Conservation (phyloP, 2,113 vertebrate genomes). For the Parotia lawesii region DNA sequence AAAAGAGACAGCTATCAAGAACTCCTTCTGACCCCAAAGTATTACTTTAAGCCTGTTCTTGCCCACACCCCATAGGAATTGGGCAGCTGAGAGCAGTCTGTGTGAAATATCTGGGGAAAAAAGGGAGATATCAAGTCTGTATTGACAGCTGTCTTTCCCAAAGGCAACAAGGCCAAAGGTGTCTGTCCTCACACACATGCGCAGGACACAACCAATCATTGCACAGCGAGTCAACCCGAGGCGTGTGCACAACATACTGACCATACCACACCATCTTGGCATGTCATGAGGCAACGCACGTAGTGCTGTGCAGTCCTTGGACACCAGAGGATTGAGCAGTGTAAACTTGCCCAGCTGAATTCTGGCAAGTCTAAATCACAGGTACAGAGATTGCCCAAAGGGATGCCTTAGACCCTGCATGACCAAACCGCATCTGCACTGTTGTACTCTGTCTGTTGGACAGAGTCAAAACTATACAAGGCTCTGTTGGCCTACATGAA, state of each 20-base stretch:
- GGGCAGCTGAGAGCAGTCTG: background rate
- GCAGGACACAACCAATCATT: background rate
- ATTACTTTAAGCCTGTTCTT: background rate
- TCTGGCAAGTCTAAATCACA: background rate
- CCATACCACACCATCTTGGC: background rate
- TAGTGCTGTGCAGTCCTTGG: background rate
- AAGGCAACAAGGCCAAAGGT: background rate
- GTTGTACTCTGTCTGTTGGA: background rate
- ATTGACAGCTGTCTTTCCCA: background rate
- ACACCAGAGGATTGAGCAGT: background rate
- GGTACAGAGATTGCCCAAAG: background rate
- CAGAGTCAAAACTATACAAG: background rate
- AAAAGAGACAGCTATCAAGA: background rate
- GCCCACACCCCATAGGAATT: background rate
- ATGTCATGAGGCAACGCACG: background rate
- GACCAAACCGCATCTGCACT: background rate
- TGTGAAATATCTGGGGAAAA: background rate
- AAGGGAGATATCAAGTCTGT: background rate
- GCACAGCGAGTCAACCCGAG: background rate
- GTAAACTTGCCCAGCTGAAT: background rate
- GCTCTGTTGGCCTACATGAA: background rate
- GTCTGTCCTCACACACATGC: background rate
- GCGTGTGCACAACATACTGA: accelerated
- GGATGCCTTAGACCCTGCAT: background rate
- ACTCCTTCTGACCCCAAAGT: background rate